phyloP scores from a whole-genome alignment of 2,888 invertebrate genomes.

The Calameuta pallipes region DNA sequence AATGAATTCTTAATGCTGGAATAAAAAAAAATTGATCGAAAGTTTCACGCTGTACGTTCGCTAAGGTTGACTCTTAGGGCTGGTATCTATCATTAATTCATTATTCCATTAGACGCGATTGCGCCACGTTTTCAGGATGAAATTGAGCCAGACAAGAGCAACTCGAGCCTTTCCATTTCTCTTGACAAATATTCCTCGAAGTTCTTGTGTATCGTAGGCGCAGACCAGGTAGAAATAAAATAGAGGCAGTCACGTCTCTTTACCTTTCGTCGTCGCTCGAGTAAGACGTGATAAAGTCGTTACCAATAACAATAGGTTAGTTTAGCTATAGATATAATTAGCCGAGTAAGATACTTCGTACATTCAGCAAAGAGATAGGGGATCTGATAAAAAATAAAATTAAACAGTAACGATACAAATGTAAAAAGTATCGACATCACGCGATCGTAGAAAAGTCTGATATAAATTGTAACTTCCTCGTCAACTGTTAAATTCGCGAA shows the following conservation, averaged over 20 bases:
- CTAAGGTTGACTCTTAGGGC: not conserved
- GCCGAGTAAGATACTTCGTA: not conserved
- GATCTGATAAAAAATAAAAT: not conserved
- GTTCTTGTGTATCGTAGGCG: not conserved
- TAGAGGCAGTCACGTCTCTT: not conserved
- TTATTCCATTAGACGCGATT: not conserved
- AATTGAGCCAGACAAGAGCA: not conserved
- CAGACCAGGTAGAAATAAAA: not conserved
- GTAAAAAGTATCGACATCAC: not conserved
- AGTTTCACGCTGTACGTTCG: not conserved
- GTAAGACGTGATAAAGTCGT: not conserved
- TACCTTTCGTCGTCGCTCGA: not conserved
- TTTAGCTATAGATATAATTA: not conserved
- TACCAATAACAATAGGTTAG: not conserved
- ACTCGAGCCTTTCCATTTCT: not conserved
- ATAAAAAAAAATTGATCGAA: not conserved
- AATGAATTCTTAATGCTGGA: not conserved
- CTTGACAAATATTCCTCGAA: not conserved
- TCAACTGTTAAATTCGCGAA: not conserved
- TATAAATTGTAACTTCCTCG: not conserved
- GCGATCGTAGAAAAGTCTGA: not conserved
- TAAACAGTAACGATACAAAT: not conserved
- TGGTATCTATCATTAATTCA: not conserved
- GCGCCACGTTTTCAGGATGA: not conserved
- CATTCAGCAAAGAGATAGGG: not conserved